phyloP scores from a whole-genome alignment of 1,140 invertebrate genomes.

The Drosophila paulistorum region DNA sequence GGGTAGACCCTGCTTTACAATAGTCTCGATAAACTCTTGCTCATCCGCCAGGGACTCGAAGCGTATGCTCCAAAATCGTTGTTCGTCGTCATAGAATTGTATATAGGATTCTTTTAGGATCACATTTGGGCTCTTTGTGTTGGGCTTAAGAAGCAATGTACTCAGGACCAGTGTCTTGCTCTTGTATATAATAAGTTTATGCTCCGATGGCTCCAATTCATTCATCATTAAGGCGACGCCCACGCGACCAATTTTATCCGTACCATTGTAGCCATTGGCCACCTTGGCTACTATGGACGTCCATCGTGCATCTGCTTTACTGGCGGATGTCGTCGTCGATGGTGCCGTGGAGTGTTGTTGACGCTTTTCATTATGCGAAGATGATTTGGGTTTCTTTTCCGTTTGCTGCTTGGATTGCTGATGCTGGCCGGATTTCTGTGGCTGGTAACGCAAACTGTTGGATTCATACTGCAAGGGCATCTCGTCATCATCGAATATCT shows the following conservation, averaged over 20 bases:
- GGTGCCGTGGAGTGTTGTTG: too few species aligned
- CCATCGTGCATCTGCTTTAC: conserved; percentile 18
- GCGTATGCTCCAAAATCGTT: conserved; percentile 63
- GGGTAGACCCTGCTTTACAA: conserved; percentile 14
- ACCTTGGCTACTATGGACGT: conserved; percentile 58
- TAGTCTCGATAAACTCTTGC: conserved; percentile 26
- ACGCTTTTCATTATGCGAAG: not conserved
- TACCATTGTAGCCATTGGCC: conserved; percentile 42
- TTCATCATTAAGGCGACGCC: conserved; percentile 60
- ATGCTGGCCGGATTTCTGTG: conserved; percentile 1
- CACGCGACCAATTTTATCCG: conserved; percentile 44
- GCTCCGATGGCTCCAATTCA: conserved; percentile 4
- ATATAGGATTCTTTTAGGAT: conserved; percentile 52
- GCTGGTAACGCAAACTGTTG: conserved; percentile 43
- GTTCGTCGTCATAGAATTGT: conserved; percentile 64
- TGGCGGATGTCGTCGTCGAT: not conserved
- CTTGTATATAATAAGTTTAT: conserved; percentile 65
- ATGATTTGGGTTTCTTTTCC: conserved; percentile 12
- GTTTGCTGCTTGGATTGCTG: not conserved
- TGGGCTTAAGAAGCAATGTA: conserved; percentile 29
- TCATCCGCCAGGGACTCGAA: conserved; percentile 51
- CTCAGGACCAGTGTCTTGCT: conserved; percentile 29
- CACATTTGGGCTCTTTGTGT: not conserved
- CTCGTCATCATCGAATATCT: conserved; percentile 53
- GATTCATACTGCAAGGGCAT: conserved; percentile 40